These are phyloP conservation scores for Cranoglanis bouderius DNA, from an alignment of 2,113 vertebrate genomes.

Conservation along the genomic window DNA sequence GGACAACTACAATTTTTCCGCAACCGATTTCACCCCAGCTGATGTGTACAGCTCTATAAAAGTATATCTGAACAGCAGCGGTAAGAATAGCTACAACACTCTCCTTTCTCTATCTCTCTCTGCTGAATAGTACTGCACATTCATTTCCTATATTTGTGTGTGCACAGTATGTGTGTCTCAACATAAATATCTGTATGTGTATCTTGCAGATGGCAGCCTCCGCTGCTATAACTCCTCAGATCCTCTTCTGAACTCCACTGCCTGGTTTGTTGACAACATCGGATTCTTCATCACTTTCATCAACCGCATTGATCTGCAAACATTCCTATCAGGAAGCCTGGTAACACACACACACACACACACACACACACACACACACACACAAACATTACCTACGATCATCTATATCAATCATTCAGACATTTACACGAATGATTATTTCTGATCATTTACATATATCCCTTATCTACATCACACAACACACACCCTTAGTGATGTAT, in stretches of 20 bases:
- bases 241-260: slow-evolving; percentile 61
- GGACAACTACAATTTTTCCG: no score
- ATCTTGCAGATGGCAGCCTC: slow-evolving; percentile 45
- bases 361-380: no score
- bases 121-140: not conserved
- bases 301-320: slow-evolving; percentile 8
- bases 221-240: slow-evolving; percentile 53
- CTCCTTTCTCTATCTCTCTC: not conserved
- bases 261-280: slow-evolving; percentile 67
- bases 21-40: no score
- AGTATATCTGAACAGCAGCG: no score
- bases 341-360: not conserved
- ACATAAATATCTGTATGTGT: not conserved
- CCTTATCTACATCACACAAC: not conserved
- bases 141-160: no score
- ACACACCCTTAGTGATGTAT: not conserved
- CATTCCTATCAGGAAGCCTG: not conserved
- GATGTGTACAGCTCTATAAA: no score
- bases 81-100: not conserved
- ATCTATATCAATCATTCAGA: no score
- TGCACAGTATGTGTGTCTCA: not conserved
- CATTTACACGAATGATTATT: not conserved
- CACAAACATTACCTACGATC: no score
- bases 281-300: slow-evolving; percentile 57
- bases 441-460: no score